phyloP scores from a whole-genome alignment of 2,888 invertebrate genomes.

The Linnaemya vulpina region DNA sequence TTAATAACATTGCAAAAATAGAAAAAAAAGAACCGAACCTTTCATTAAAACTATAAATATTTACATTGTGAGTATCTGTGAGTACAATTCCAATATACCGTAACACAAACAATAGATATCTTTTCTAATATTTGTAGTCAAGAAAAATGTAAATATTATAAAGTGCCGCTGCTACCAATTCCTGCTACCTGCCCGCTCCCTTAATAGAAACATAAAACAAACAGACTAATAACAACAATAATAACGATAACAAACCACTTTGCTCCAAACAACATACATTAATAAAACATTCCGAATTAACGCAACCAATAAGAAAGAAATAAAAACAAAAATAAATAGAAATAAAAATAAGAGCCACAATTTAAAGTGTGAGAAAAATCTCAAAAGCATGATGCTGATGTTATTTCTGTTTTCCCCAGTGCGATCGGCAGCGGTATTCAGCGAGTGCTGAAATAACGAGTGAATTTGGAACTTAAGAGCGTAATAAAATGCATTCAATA shows the following conservation, averaged over 20 bases:
- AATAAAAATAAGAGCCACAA: constrained; percentile 25
- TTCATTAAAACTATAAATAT: constrained; percentile 56
- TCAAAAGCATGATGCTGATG: constrained; percentile 48
- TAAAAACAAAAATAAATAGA: neutral
- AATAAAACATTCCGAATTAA: constrained; percentile 51
- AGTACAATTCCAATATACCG: constrained; percentile 58
- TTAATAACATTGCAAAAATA: constrained; percentile 40
- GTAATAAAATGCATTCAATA: neutral
- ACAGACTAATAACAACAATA: constrained; percentile 38
- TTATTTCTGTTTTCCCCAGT: neutral
- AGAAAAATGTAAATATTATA: constrained; percentile 26
- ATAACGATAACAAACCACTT: constrained; percentile 51
- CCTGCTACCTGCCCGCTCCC: constrained; percentile 8
- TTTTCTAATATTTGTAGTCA: constrained; percentile 27
- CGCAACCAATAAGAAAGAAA: constrained; percentile 53
- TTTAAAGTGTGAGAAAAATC: constrained; percentile 63
- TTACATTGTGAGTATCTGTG: constrained; percentile 48
- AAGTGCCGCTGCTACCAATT: constrained; percentile 1
- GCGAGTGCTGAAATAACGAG: constrained; percentile 21
- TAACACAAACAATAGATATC: constrained; percentile 50
- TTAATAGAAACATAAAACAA: constrained; percentile 31
- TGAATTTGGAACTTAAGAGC: constrained; percentile 56
- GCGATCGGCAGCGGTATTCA: neutral
- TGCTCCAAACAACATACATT: constrained; percentile 15
- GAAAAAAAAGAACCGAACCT: constrained; percentile 17